These are phyloP conservation scores for Champsocephalus esox DNA, from an alignment of 2,797 vertebrate species.

Conservation along the genomic window DNA sequence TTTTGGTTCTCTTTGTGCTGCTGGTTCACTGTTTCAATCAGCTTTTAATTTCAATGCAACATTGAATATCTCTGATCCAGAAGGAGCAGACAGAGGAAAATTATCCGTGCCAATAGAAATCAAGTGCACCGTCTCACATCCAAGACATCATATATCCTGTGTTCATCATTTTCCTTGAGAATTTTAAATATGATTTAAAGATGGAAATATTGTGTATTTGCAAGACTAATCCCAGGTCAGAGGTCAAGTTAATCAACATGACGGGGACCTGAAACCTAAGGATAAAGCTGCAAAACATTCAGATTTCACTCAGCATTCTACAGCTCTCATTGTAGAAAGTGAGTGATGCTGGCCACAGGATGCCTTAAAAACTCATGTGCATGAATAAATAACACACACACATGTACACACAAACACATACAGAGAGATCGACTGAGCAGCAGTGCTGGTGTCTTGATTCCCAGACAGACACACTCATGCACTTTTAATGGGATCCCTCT, in stretches of 20 bases:
- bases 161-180: background rate
- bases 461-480: slow-evolving; percentile 84
- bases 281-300: background rate
- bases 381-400: slow-evolving; percentile 77
- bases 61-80: background rate
- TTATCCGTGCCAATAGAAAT: background rate
- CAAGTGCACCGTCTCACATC: background rate
- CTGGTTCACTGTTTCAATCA: background rate
- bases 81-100: background rate
- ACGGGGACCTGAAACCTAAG: slow-evolving; percentile 5
- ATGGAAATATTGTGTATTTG: slow-evolving; percentile 1
- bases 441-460: slow-evolving; percentile 74
- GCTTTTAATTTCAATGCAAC: background rate
- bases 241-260: background rate
- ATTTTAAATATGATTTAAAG: background rate
- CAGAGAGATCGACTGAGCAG: slow-evolving; percentile 54
- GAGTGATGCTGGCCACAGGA: slow-evolving; percentile 42
- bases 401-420: slow-evolving; percentile 27
- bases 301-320: slow-evolving; percentile 14
- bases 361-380: slow-evolving; percentile 55
- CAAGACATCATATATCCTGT: too few species aligned
- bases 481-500: slow-evolving; percentile 82
- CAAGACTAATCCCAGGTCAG: slow-evolving; percentile 18
- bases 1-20: background rate
- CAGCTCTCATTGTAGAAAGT: background rate